Base-by-base conservation (phyloP, 53 echinoderm and acorn worm species). In the Echinometra lucunter region DNA sequence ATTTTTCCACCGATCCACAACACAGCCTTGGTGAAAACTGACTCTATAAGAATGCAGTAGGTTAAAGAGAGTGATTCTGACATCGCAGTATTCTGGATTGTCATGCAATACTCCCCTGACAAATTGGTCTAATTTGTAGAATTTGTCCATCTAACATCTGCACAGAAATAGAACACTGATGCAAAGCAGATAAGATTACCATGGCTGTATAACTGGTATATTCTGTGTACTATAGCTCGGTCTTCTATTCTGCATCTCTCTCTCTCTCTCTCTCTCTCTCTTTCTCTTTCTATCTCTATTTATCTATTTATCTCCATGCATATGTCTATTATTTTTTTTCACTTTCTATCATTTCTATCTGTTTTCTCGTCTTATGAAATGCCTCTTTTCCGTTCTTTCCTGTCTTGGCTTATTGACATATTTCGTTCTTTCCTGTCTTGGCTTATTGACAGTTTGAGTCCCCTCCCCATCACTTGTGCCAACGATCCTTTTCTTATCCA, bases 111-210 rank as follows among this genome's bases (percentile, higher is more conserved):
- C 90, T 2, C 40, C 53, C 58, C 17, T 35, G 63, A 63, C 38
- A 60, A 90, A 90, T 90, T 90, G 90, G 60, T 35, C 38, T 58
- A 90, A 58, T 90, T 63, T 66, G 66, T 57, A 57, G 35, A 90
- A 90, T 90, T 90, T 90, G 35, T 90, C 90, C 57, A 34, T 60
- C 63, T 40, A 7, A 60, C 34, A 40, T 21, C 66, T 34, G 35
- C 8, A 58, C 37, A 90, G 37, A 7, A 90, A 60, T 90, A 90
- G 25, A 90, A 37, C 34, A 16, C 8, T 90, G 19, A 60, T 90
- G 38, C 37, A 25, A 21, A 12, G 40, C 23, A 38, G 63, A 66
- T 63, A 90, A 19, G 37, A 37, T 90, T 90, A 57, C 90, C 37
- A 57, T 49, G 19, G 69, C 30, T 13, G 32, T 78, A 40, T 6